phyloP scores from a whole-genome alignment of 2,113 vertebrate species.

The Psilopsiagon aurifrons region DNA sequence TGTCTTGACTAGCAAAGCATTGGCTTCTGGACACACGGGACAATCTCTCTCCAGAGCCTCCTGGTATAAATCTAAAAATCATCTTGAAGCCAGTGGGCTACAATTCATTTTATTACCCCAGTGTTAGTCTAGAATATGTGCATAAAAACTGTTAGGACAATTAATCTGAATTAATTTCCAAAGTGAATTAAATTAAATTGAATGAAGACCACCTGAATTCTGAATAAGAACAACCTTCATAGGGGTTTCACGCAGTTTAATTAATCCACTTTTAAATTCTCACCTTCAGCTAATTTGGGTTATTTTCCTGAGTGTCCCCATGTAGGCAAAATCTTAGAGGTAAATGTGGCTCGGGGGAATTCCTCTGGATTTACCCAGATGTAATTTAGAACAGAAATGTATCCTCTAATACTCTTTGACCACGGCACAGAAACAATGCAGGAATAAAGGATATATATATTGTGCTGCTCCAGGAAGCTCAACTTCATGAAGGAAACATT shows the following conservation, averaged over 20 bases:
- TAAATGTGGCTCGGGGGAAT: constrained; percentile 26
- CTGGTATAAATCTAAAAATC: constrained; percentile 23
- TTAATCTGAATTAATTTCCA: constrained; percentile 68
- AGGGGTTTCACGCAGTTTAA: constrained; percentile 54
- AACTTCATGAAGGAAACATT: not conserved
- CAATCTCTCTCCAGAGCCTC: not conserved
- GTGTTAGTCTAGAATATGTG: constrained; percentile 44
- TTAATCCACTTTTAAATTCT: constrained; percentile 67
- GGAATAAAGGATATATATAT: not conserved
- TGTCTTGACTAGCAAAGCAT: not conserved
- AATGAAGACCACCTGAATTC: constrained; percentile 68
- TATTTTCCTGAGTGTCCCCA: constrained; percentile 59
- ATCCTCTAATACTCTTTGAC: constrained; percentile 60
- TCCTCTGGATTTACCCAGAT: constrained; percentile 51
- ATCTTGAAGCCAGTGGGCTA: constrained; percentile 38
- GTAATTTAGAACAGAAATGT: constrained; percentile 60
- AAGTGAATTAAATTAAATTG: constrained; percentile 67
- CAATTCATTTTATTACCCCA: constrained; percentile 41
- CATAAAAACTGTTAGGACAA: constrained; percentile 53
- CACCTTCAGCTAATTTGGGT: constrained; percentile 66
- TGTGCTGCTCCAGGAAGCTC: not conserved
- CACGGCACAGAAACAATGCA: constrained; percentile 29
- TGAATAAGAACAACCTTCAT: constrained; percentile 64
- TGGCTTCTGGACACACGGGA: not conserved
- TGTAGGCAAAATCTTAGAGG: constrained; percentile 35